Percentiles rank a stretch among this genome's conserved stretches.
Evolutionary conservation across 2,797 vertebrate species (phyloP).

Genomic region (Helicolenus hilgendorfi): DNA sequence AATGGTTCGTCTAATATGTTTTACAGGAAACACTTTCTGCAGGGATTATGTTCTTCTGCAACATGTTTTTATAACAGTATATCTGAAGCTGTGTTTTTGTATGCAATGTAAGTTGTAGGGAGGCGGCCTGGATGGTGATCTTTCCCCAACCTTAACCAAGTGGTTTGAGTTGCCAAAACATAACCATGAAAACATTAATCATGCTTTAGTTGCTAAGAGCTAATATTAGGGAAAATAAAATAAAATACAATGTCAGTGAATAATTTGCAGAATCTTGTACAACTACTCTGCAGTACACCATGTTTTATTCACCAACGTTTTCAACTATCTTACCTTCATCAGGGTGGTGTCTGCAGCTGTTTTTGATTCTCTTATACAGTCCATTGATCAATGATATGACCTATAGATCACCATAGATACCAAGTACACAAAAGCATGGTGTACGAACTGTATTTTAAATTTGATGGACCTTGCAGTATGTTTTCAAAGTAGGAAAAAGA

Average conservation of each 20-base stretch:
- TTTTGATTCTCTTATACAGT: too few species aligned
- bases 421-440: not conserved
- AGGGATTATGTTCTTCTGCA: not conserved
- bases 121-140: not conserved
- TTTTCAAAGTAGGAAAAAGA: not conserved
- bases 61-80: not conserved
- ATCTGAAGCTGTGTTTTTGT: not conserved
- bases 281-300: not conserved
- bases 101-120: not conserved
- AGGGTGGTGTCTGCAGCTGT: rapidly evolving
- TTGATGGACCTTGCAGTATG: not conserved
- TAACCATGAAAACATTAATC: not conserved
- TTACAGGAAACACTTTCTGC: not conserved
- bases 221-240: not conserved
- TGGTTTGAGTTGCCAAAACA: not conserved
- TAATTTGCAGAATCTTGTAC: not conserved
- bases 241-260: not conserved
- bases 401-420: too few species aligned
- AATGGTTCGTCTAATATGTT: not conserved
- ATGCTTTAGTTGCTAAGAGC: not conserved
- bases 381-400: too few species aligned
- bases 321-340: too few species aligned
- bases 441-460: not conserved
- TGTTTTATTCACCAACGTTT: too few species aligned
- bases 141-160: not conserved